Evolutionary conservation across 2,113 vertebrate genomes (phyloP), one percentile per base, ranked within the genome.

Genomic region (Chrysochloris asiatica): DNA sequence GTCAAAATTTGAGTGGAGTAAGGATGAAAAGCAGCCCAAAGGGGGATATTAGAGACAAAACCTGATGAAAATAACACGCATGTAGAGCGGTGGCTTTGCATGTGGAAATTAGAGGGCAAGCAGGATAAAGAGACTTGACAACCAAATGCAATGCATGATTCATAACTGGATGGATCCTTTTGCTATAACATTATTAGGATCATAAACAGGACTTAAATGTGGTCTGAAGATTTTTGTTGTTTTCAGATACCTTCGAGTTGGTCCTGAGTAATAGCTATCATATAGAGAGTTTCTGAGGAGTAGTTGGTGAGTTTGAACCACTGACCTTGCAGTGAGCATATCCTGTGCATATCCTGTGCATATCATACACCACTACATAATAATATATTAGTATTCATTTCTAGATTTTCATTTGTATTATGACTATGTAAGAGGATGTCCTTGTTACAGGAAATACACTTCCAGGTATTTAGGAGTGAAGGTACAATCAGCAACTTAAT

Each of bases 171-270:
- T 80, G 14, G 19, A 56, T 16, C 19, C 47, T 56, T 88, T 83
- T 26, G 12, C n/a, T 33, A 50, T 52, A 77, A 43, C 59, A 52
- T 69, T 65, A 67, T 81, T 91, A 72, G 43, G 30, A 48, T 81
- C 38, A 85, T 94, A 47, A 63, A 26, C 48, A 67, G 83, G 84
- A 85, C 17, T 69, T 30, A 4, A 73, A 28, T 67, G 17, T 67
- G 33, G 28, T 85, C 72, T 75, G 67, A 85, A 22, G 41, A 80
- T 91, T 91, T n/a, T n/a, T n/a, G n/a, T n/a, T n/a, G n/a, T n/a
- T n/a, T n/a, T n/a, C n/a, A n/a, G n/a, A n/a, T n/a, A n/a, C n/a
- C n/a, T n/a, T n/a, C n/a, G n/a, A n/a, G n/a, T n/a, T n/a, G n/a
- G n/a, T n/a, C n/a, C n/a, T n/a, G n/a, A n/a, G n/a, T n/a, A n/a